Conservation (phyloP, 2,888 invertebrate genomes). For the Pheosia tremula region DNA sequence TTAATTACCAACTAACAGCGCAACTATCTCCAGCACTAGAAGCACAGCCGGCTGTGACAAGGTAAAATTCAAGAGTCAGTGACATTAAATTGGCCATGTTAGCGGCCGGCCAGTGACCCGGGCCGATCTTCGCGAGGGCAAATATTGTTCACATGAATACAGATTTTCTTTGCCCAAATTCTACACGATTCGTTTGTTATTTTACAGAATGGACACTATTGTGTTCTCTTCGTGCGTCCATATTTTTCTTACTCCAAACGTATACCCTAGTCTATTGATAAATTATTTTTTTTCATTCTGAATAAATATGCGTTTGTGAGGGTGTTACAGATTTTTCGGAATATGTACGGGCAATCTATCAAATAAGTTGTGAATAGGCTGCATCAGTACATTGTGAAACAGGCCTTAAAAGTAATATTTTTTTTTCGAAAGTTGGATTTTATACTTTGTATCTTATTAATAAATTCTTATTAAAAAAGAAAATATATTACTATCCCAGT, state of each 20-base stretch:
- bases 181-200: not conserved
- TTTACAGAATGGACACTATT: not conserved
- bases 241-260: not conserved
- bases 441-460: no score
- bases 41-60: no score
- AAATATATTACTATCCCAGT: no score
- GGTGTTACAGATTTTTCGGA: constrained; percentile 9
- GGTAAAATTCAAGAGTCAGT: no score
- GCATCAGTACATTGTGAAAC: no score
- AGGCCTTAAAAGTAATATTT: no score
- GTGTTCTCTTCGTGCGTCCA: not conserved
- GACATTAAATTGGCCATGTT: constrained; percentile 4
- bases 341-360: no score
- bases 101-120: not conserved
- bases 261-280: not conserved
- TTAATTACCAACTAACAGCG: constrained; percentile 27
- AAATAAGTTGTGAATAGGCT: no score
- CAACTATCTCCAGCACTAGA: constrained; percentile 11
- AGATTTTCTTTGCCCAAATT: not conserved
- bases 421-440: no score
- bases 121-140: not conserved
- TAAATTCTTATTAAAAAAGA: no score
- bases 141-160: not conserved
- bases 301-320: not conserved
- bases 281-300: not conserved